A percentile compares a stretch with the other conserved stretches of the same genome.
phyloP scores from a whole-genome alignment of 2,888 invertebrate genomes.

The Petrolisthes cinctipes region DNA sequence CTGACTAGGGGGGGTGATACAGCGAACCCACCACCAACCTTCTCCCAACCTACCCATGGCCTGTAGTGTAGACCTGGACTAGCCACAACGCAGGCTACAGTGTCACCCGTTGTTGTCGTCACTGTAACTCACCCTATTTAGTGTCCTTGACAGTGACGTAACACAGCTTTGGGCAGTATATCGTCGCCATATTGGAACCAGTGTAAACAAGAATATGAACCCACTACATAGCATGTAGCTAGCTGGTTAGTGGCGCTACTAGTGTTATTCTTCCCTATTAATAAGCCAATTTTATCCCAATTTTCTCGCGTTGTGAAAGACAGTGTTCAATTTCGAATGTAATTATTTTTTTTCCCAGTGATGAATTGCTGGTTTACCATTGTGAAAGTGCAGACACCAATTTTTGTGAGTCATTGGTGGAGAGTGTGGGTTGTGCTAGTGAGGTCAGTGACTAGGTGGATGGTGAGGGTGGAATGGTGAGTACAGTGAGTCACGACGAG shows the following conservation, averaged over 20 bases:
- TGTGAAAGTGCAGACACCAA: conserved; percentile 11
- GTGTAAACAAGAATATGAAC: background rate
- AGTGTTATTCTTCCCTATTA: background rate
- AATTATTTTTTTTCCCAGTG: background rate
- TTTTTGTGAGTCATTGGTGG: conserved; percentile 14
- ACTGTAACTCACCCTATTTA: background rate
- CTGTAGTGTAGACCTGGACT: conserved; percentile 52
- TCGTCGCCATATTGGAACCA: conserved; percentile 13
- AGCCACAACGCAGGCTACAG: conserved; percentile 49
- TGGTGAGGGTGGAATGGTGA: conserved; percentile 13
- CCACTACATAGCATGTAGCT: background rate
- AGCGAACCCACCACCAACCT: conserved; percentile 47
- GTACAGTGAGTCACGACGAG: background rate
- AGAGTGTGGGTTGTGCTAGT: background rate
- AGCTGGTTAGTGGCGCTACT: background rate
- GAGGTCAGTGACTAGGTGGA: background rate
- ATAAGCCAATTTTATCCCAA: background rate
- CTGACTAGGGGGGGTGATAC: conserved; percentile 31
- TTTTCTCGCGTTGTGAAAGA: background rate
- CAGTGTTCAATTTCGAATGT: background rate
- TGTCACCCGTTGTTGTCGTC: conserved; percentile 25
- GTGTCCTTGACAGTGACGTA: background rate
- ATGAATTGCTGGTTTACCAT: background rate
- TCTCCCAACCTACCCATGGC: conserved; percentile 35
- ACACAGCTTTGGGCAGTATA: background rate